Evolutionary conservation across 2,113 vertebrate genomes (phyloP).

Genomic region (Gila orcuttii): DNA sequence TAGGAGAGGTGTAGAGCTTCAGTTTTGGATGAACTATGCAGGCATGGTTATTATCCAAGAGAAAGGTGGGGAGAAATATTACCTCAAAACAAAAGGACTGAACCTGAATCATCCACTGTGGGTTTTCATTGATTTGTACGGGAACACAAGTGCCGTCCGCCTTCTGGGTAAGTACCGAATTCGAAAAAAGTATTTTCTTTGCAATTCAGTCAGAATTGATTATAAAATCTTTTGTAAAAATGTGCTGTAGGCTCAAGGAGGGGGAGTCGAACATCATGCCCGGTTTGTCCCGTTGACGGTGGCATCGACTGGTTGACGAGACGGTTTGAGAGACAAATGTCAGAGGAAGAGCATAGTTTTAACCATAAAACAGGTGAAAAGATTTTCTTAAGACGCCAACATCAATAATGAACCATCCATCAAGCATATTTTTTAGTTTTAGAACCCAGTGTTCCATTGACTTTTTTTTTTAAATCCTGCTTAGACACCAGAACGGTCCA

Average conservation of each 20-base stretch:
- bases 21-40: conserved; percentile 52
- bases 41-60: conserved; percentile 16
- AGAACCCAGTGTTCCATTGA: neutral
- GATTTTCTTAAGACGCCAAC: neutral
- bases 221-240: neutral
- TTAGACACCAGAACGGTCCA: neutral
- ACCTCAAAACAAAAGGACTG: conserved; percentile 37
- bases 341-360: neutral
- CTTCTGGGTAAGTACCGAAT: conserved; percentile 42
- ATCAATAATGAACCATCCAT: neutral
- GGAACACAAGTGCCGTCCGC: conserved; percentile 43
- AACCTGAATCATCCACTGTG: conserved; percentile 37
- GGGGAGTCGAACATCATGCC: conserved; percentile 42
- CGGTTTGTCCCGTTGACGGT: neutral
- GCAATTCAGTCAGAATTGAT: neutral
- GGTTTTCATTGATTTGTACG: conserved; percentile 51
- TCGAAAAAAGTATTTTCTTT: neutral
- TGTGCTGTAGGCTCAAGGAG: conserved; percentile 46
- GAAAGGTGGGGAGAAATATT: conserved; percentile 27
- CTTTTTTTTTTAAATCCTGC: neutral
- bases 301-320: neutral
- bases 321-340: neutral
- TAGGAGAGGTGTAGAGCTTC: conserved; percentile 1
- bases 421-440: neutral
- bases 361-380: neutral